Base-by-base conservation (phyloP, 2,113 vertebrate species). In the Brienomyrus longianalis region DNA sequence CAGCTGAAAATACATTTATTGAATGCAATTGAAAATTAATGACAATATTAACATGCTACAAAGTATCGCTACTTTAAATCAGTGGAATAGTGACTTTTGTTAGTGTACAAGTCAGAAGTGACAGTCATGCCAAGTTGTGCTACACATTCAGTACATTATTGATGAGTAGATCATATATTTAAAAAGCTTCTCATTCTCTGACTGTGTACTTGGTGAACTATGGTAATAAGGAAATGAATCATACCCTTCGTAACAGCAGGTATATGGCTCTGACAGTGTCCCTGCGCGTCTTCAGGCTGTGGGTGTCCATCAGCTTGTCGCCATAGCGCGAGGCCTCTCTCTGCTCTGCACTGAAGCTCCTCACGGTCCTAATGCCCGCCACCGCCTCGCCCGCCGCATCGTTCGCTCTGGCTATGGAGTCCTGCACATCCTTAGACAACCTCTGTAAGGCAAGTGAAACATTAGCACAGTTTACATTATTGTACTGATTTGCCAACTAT, bases 331-430 rank as follows among this genome's bases (percentile, higher is more conserved):
- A 0, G 0, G 92, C 91, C 77, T 99, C 98, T 0, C 95, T 92
- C 5, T 93, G 93, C 92, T 96, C 96, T 0, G 95, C 93, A 0
- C 95, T 96, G 31, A 97, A 98, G 87, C 96, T 96, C 0, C 95
- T 94, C 23, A 98, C 96, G 0, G 96, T 97, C 27, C 93, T 95
- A 0, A 98, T 93, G 4, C 94, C 93, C 0, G 95, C 96, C 0
- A 98, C 91, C 0, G 94, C 94, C 91, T 98, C 97, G 0, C 93
- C 95, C 0, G 95, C 98, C 3, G 95, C 90, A 6, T 97, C 95
- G 3, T 94, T 95, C 0, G 96, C 94, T 2, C 0, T 88, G 0
- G 97, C 97, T 27, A 95, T 90, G 0, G 95, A 95, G 15, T 97
- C 96, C 93, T 98, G 97, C 88, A 96, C 93, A 0, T 92, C 94